These are phyloP conservation scores for Myotis davidii DNA, from an alignment of 2,113 vertebrate genomes.

Conservation along the genomic window DNA sequence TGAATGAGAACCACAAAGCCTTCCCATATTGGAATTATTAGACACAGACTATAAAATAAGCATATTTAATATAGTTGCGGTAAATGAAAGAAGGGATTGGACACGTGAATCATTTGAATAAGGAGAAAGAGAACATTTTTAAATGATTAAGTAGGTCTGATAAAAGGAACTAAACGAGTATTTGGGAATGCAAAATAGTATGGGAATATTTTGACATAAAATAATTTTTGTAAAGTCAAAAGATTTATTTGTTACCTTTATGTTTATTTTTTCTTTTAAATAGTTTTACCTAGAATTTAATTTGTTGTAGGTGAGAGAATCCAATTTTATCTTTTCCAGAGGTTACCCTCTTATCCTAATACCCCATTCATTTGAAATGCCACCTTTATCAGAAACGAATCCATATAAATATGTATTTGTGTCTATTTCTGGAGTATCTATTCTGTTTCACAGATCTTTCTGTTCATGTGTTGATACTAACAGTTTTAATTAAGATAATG, in stretches of 20 bases:
- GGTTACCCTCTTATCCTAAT: conserved; percentile 19
- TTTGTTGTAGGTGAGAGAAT: conserved; percentile 16
- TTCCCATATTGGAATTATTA: background rate
- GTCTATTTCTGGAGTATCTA: background rate
- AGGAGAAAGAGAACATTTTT: conserved; percentile 6
- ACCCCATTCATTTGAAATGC: conserved; percentile 17
- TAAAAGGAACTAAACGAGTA: background rate
- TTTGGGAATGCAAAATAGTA: conserved; percentile 31
- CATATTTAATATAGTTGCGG: background rate
- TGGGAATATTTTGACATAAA: conserved; percentile 3
- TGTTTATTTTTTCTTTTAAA: conserved; percentile 34
- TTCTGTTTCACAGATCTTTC: background rate
- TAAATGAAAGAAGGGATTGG: background rate
- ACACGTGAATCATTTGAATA: background rate
- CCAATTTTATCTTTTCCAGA: conserved; percentile 54
- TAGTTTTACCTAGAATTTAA: background rate
- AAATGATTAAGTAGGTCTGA: background rate
- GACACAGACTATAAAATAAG: background rate
- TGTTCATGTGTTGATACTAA: background rate
- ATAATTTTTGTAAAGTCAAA: background rate
- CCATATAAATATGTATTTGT: background rate
- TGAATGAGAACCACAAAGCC: background rate
- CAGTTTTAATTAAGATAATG: background rate
- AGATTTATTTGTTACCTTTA: conserved; percentile 7
- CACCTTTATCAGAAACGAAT: conserved; percentile 37